Conservation (phyloP, 92 coral and sea anemone genomes). For the Epizoanthus fatuus region DNA sequence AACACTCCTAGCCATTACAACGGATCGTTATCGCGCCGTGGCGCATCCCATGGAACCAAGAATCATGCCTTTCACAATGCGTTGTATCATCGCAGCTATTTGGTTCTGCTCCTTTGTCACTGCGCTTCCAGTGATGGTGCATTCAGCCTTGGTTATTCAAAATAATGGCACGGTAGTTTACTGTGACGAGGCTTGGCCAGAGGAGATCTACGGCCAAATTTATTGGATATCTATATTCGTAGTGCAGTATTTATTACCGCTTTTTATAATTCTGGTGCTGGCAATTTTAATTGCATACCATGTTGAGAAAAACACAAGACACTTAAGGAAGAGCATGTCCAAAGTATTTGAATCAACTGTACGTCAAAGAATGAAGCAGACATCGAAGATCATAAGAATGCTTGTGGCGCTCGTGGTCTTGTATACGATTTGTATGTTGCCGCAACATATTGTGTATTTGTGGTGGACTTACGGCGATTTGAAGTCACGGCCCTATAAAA, state of each 20-base stretch:
- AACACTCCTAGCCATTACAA: constrained; percentile 90
- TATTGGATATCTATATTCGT: constrained; percentile 97
- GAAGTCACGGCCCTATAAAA: constrained; percentile 65
- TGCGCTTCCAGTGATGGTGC: constrained; percentile 76
- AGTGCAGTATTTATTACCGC: constrained; percentile 89
- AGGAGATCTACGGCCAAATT: constrained; percentile 50
- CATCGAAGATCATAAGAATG: constrained; percentile 96
- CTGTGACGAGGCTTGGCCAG: constrained; percentile 94
- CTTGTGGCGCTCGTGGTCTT: constrained; percentile 88
- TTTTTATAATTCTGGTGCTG: constrained; percentile 75
- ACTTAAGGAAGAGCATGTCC: constrained; percentile 71
- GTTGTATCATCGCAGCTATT: constrained; percentile 75
- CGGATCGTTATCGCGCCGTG: constrained; percentile 94
- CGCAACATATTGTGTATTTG: constrained; percentile 92
- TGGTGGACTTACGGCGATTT: constrained; percentile 88
- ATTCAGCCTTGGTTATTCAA: constrained; percentile 14
- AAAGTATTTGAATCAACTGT: constrained; percentile 84
- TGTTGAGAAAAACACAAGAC: constrained; percentile 68
- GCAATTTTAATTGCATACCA: constrained; percentile 80
- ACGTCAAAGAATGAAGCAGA: constrained; percentile 86
- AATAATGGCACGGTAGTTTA: constrained; percentile 81
- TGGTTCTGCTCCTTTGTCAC: constrained; percentile 81
- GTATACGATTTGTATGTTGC: constrained; percentile 96
- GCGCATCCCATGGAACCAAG: constrained; percentile 94
- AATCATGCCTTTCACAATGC: constrained; percentile 72